These are phyloP conservation scores for Temnothorax unifasciatus DNA, from an alignment of 2,888 invertebrate species.

Conservation along the genomic window DNA sequence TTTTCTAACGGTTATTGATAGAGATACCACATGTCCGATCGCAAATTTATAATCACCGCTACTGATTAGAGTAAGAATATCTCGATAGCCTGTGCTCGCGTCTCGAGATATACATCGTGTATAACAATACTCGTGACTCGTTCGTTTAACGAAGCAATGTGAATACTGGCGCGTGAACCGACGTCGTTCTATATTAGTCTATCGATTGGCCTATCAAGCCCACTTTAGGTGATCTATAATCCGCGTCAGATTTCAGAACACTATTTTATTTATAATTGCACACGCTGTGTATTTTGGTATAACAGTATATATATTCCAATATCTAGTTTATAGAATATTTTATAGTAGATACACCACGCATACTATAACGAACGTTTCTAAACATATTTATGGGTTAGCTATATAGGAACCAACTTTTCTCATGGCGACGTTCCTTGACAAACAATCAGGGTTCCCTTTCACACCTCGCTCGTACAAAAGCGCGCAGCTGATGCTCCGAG, in stretches of 20 bases:
- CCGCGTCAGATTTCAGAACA: background rate
- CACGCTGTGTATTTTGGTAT: background rate
- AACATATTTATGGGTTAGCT: conserved; percentile 54
- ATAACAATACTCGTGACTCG: conserved; percentile 27
- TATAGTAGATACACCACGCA: background rate
- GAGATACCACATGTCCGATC: conserved; percentile 48
- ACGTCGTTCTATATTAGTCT: background rate
- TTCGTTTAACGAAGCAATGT: background rate
- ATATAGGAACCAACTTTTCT: conserved; percentile 43
- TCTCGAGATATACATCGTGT: conserved; percentile 25
- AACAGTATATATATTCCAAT: background rate
- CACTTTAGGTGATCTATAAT: conserved; percentile 9
- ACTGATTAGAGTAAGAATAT: conserved; percentile 30
- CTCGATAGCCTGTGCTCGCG: conserved; percentile 25
- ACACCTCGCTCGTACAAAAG: conserved; percentile 54
- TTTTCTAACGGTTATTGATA: conserved; percentile 57
- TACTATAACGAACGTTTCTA: background rate
- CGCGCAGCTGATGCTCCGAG: conserved; percentile 71
- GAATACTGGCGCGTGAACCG: background rate
- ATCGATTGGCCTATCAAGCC: background rate
- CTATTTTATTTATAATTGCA: background rate
- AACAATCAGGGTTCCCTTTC: conserved; percentile 61
- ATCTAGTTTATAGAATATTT: background rate
- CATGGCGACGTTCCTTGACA: conserved; percentile 57
- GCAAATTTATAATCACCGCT: conserved; percentile 46